Evolutionary conservation across 2,797 vertebrate genomes (phyloP).

Genomic region (Coregonus sp.): DNA sequence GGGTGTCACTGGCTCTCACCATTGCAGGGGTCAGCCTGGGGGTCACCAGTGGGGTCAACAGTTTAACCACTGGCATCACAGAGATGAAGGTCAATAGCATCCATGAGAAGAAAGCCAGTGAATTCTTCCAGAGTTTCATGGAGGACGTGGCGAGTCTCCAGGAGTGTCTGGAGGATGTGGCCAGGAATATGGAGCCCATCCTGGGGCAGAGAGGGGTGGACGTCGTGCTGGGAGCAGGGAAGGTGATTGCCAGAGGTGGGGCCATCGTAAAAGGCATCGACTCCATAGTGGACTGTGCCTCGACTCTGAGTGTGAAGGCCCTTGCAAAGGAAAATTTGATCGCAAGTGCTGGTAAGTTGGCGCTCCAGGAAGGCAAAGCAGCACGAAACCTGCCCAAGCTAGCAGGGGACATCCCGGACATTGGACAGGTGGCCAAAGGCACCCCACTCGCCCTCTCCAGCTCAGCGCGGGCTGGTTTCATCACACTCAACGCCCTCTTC

Average conservation of each 20-base stretch:
- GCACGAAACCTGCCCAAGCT: slow-evolving; percentile 49
- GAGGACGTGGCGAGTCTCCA: slow-evolving; percentile 58
- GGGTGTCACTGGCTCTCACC: slow-evolving; percentile 61
- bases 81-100: slow-evolving; percentile 54
- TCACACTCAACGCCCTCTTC: slow-evolving; percentile 65
- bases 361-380: slow-evolving; percentile 49
- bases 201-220: not conserved
- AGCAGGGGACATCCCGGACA: slow-evolving; percentile 66
- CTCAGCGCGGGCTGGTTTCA: slow-evolving; percentile 57
- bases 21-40: slow-evolving; percentile 62
- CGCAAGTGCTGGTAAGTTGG: slow-evolving; percentile 26
- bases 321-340: slow-evolving; percentile 44
- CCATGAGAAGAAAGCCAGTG: slow-evolving; percentile 47
- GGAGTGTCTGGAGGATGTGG: slow-evolving; percentile 47
- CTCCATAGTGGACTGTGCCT: slow-evolving; percentile 35
- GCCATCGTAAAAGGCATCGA: slow-evolving; percentile 39
- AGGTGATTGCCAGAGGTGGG: not conserved
- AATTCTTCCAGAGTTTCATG: slow-evolving; percentile 61
- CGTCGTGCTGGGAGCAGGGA: slow-evolving; percentile 3
- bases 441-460: slow-evolving; percentile 50
- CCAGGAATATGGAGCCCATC: not conserved
- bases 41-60: slow-evolving; percentile 64
- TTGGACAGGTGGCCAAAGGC: slow-evolving; percentile 63
- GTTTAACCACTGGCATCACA: slow-evolving; percentile 51
- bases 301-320: slow-evolving; percentile 20